phyloP scores from a whole-genome alignment of 2,888 invertebrate genomes.

The Pandemis heparana region DNA sequence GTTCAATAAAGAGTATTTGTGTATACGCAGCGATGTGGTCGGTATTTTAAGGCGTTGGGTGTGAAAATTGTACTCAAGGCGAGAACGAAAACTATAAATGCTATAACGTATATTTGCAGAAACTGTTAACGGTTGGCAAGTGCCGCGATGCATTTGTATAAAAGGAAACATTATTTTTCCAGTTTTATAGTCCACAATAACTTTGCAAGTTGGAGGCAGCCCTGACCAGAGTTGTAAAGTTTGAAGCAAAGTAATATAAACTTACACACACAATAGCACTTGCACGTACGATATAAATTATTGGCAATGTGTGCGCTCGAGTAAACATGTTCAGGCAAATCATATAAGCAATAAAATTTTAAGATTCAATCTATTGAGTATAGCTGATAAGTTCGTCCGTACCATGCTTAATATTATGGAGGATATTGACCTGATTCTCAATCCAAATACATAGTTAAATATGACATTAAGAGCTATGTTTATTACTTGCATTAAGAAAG shows the following conservation, averaged over 20 bases:
- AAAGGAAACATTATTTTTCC: neutral
- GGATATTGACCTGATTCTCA: neutral
- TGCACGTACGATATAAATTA: conserved; percentile 29
- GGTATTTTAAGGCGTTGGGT: no score
- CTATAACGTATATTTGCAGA: neutral
- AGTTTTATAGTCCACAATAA: neutral
- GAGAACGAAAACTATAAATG: no score
- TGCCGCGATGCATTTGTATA: neutral
- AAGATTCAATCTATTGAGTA: neutral
- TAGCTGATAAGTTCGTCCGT: neutral
- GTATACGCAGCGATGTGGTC: no score
- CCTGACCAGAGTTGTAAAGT: conserved; percentile 24
- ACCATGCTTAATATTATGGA: no score
- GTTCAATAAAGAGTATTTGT: no score
- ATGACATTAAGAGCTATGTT: no score
- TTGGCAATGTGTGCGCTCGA: conserved; percentile 5
- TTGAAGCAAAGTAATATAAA: conserved; percentile 36
- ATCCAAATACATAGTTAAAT: no score
- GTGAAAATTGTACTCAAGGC: no score
- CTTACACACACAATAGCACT: conserved; percentile 37
- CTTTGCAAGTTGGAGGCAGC: conserved; percentile 3
- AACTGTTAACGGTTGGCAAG: neutral
- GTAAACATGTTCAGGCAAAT: conserved; percentile 19
- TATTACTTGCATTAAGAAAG: no score
- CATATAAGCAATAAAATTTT: neutral